A percentile compares a stretch with the other conserved stretches of the same genome.
These are phyloP conservation scores for Trichonephila clavata DNA, from an alignment of 1,140 invertebrate species.

Conservation along the genomic window DNA sequence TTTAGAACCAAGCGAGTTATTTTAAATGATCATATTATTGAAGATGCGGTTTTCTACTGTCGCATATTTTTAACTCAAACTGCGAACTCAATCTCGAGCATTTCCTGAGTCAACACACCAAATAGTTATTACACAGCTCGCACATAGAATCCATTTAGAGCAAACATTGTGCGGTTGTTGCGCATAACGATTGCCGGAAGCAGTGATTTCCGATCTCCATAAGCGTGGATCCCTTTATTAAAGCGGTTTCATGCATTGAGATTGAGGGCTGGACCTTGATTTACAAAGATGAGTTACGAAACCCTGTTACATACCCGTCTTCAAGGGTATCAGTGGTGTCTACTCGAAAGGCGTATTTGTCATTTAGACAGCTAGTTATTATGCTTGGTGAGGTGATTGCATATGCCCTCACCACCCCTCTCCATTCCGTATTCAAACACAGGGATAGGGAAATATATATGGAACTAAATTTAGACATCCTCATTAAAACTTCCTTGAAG, in stretches of 20 bases:
- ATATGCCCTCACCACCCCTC: background rate
- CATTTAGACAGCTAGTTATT: constrained; percentile 61
- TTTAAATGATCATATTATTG: background rate
- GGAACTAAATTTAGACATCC: constrained; percentile 29
- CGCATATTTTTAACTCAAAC: background rate
- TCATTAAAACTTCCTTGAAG: constrained; percentile 50
- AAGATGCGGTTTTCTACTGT: background rate
- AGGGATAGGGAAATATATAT: constrained; percentile 16
- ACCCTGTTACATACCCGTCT: constrained; percentile 55
- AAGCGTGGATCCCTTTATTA: constrained; percentile 54
- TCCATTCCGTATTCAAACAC: background rate
- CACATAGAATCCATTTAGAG: background rate
- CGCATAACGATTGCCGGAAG: constrained; percentile 14
- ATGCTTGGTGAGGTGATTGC: constrained; percentile 39
- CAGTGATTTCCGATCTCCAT: constrained; percentile 14
- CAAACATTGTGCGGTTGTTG: constrained; percentile 12
- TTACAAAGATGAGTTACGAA: constrained; percentile 64
- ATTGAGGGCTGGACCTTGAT: constrained; percentile 49
- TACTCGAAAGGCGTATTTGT: constrained; percentile 48
- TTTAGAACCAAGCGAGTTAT: background rate
- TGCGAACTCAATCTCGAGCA: background rate
- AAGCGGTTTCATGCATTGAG: background rate
- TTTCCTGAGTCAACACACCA: background rate
- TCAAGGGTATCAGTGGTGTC: constrained; percentile 36
- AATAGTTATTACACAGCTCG: background rate